These are phyloP conservation scores for Trachelus troglodyta DNA, from an alignment of 2,888 invertebrate species.

Conservation along the genomic window DNA sequence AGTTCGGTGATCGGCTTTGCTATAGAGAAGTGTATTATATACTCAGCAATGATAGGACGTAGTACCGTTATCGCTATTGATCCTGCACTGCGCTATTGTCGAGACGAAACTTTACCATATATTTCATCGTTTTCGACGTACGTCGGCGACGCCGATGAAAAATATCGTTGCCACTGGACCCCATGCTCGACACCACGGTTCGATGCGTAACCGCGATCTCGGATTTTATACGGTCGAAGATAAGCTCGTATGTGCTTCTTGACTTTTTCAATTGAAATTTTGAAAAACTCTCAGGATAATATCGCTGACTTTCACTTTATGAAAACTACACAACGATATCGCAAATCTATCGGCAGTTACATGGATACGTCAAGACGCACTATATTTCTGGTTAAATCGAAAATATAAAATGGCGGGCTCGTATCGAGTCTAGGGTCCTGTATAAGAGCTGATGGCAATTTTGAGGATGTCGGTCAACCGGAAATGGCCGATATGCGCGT, in stretches of 20 bases:
- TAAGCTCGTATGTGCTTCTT: background rate
- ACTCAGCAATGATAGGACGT: background rate
- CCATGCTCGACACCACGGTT: background rate
- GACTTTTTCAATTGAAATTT: background rate
- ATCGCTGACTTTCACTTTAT: background rate
- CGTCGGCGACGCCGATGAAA: background rate
- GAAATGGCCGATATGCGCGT: conserved; percentile 29
- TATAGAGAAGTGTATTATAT: background rate
- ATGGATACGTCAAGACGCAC: background rate
- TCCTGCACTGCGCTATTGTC: background rate
- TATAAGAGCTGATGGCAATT: conserved; percentile 10
- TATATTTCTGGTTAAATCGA: background rate
- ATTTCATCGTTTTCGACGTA: background rate
- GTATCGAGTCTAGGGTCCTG: background rate
- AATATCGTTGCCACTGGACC: background rate
- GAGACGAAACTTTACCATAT: background rate
- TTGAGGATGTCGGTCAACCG: conserved; percentile 22
- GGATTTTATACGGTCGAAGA: background rate
- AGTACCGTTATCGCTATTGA: background rate
- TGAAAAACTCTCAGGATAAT: background rate
- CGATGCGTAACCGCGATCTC: background rate
- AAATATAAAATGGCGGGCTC: background rate
- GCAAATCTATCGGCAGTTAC: background rate
- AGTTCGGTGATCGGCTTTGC: background rate
- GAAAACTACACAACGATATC: background rate